Evolutionary conservation across 2,113 vertebrate genomes (phyloP).

Genomic region (Setophaga petechia): DNA sequence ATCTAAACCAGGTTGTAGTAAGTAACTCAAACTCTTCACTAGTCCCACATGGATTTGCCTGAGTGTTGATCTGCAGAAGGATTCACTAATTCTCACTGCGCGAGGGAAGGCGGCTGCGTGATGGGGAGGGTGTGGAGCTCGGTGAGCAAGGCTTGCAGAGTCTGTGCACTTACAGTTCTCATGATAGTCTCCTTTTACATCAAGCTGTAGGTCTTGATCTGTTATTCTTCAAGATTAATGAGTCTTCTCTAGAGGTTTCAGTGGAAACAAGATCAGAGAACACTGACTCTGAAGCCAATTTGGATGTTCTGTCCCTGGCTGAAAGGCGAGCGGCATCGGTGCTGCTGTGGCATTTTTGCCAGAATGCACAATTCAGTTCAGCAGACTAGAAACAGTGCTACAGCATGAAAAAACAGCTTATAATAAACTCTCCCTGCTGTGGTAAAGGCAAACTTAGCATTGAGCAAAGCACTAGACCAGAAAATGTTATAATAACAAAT

Average conservation of each 20-base stretch:
- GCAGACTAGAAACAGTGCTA: conserved; percentile 9
- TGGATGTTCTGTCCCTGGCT: not conserved
- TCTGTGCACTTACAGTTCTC: not conserved
- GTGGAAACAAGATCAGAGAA: not conserved
- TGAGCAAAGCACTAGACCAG: conserved; percentile 22
- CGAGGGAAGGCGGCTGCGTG: not conserved
- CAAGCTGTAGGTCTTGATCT: not conserved
- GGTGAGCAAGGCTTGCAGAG: rapidly evolving
- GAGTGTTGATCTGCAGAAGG: not conserved
- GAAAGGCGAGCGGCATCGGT: not conserved
- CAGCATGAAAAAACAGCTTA: not conserved
- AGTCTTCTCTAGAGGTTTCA: not conserved
- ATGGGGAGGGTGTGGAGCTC: rapidly evolving
- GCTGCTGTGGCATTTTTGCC: not conserved
- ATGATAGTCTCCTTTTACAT: not conserved
- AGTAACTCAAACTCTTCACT: not conserved
- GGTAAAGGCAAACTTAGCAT: not conserved
- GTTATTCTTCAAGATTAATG: not conserved
- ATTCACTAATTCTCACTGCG: rapidly evolving
- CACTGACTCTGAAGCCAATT: not conserved
- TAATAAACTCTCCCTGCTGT: conserved; percentile 27
- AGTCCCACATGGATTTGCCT: not conserved
- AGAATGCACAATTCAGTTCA: not conserved
- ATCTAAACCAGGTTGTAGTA: not conserved
- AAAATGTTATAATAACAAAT: conserved; percentile 28